These are phyloP conservation scores for Micromesistius poutassou DNA, from an alignment of 2,797 vertebrate genomes.

Conservation along the genomic window DNA sequence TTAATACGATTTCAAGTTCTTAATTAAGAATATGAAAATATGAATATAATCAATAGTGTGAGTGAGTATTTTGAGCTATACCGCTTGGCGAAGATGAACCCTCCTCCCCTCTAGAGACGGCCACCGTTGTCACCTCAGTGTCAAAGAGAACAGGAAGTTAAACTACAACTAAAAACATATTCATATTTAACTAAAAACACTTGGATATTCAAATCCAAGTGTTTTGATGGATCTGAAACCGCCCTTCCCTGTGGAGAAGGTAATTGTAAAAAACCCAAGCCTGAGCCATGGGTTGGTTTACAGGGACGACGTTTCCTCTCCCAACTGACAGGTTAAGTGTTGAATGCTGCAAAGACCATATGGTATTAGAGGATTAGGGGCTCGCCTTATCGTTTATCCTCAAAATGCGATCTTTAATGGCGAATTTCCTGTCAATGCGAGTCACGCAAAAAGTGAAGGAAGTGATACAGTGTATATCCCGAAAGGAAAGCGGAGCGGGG, in stretches of 20 bases:
- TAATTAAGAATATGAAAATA: too few relatives aligned
- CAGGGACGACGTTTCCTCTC: neutral
- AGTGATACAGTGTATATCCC: slow-evolving; percentile 4
- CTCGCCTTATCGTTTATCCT: neutral
- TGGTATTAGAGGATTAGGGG: neutral
- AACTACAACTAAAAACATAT: too few relatives aligned
- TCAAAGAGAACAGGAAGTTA: too few relatives aligned
- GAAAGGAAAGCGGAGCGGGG: slow-evolving; percentile 23
- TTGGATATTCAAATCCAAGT: too few relatives aligned
- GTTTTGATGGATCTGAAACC: too few relatives aligned
- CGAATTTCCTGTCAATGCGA: neutral
- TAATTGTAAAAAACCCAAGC: neutral
- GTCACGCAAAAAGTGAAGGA: slow-evolving; percentile 17
- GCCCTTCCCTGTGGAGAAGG: too few relatives aligned
- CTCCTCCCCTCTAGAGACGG: too few relatives aligned
- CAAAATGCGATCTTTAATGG: neutral
- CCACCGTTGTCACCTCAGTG: too few relatives aligned
- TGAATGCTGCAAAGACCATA: neutral
- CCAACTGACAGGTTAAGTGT: neutral
- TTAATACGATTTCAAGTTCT: too few relatives aligned
- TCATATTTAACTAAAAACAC: too few relatives aligned
- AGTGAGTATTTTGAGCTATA: slow-evolving; percentile 59
- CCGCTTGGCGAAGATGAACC: too few relatives aligned
- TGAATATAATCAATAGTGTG: too few relatives aligned
- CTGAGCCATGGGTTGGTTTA: neutral